These are phyloP conservation scores for Etheostoma spectabile DNA, from an alignment of 2,113 vertebrate genomes.

Conservation along the genomic window DNA sequence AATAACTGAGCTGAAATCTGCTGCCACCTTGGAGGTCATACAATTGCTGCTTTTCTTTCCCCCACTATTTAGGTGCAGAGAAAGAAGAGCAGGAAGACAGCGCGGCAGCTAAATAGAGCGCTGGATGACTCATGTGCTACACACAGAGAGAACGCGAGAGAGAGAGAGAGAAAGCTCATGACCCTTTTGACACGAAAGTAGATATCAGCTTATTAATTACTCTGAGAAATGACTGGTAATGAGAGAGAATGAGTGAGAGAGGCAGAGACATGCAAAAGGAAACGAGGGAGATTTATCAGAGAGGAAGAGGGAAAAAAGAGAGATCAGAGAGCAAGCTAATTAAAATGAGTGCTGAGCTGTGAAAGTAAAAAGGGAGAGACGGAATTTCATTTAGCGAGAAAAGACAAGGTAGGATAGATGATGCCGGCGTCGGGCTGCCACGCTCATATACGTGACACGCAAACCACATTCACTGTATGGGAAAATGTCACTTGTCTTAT, in stretches of 20 bases:
- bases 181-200: constrained; percentile 66
- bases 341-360: constrained; percentile 76
- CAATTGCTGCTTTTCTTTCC: constrained; percentile 25
- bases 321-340: constrained; percentile 73
- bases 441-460: not conserved
- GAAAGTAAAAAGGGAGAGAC: constrained; percentile 45
- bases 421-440: not conserved
- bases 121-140: constrained; percentile 45
- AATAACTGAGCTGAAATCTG: constrained; percentile 54
- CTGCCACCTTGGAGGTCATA: constrained; percentile 34
- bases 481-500: not conserved
- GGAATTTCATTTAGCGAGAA: constrained; percentile 55
- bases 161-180: constrained; percentile 34
- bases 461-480: not conserved
- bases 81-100: constrained; percentile 31
- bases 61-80: constrained; percentile 17
- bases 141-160: not conserved
- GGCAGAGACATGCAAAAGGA: constrained; percentile 50
- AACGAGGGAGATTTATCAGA: constrained; percentile 58
- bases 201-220: constrained; percentile 79
- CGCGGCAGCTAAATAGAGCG: constrained; percentile 31
- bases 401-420: constrained; percentile 26
- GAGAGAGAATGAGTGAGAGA: constrained; percentile 61
- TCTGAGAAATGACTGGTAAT: constrained; percentile 66
- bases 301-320: constrained; percentile 44